Evolutionary conservation across 1,140 invertebrate genomes (phyloP).

Genomic region (Cephus cinctus): DNA sequence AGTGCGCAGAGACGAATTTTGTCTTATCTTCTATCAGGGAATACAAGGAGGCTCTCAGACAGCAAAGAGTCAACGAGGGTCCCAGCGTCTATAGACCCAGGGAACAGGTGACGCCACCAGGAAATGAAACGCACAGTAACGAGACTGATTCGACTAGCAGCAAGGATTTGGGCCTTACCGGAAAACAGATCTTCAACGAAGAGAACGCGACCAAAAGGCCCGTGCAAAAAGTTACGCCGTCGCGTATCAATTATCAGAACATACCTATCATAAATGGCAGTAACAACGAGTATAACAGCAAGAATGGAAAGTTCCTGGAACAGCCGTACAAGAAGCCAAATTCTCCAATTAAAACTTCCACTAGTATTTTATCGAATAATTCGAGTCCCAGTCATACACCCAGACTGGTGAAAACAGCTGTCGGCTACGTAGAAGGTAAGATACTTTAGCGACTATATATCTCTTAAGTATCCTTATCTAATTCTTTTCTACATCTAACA

Average conservation of each 20-base stretch:
- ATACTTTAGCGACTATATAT: not conserved
- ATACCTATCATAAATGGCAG: conserved; percentile 51
- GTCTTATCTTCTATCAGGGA: conserved; percentile 69
- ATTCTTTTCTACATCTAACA: conserved; percentile 6
- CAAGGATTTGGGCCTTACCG: conserved; percentile 22
- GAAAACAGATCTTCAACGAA: conserved; percentile 42
- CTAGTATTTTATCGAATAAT: conserved; percentile 42
- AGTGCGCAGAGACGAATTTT: too few species aligned
- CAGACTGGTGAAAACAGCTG: conserved; percentile 59
- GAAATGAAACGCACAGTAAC: conserved; percentile 40
- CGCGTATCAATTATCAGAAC: conserved; percentile 49
- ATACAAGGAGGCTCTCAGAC: conserved; percentile 84
- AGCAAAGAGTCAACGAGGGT: conserved; percentile 75
- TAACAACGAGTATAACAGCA: conserved; percentile 41
- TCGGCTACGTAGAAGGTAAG: conserved; percentile 59
- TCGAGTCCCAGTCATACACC: conserved; percentile 49
- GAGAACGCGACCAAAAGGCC: conserved; percentile 55
- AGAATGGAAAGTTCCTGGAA: conserved; percentile 44
- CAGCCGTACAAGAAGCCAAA: conserved; percentile 69
- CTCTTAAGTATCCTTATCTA: not conserved
- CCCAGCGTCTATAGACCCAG: conserved; percentile 68
- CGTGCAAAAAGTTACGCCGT: conserved; percentile 61
- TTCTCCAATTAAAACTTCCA: conserved; percentile 66
- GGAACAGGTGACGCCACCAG: conserved; percentile 43
- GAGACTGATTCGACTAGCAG: conserved; percentile 30